phyloP scores from a whole-genome alignment of 2,113 vertebrate species.

The Atlantisia rogersi region DNA sequence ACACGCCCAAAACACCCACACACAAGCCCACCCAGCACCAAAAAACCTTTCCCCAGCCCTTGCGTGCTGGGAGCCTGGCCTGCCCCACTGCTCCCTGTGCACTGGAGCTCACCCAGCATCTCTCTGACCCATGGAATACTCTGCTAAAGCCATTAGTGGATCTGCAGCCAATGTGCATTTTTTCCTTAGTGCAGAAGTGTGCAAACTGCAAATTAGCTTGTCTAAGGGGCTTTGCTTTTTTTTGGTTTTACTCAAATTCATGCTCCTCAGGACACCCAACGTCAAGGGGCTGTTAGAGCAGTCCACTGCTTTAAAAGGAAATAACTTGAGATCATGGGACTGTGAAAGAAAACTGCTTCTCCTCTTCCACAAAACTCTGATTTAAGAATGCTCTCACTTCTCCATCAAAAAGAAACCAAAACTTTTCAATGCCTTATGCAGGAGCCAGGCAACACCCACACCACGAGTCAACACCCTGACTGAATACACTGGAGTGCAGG shows the following conservation, averaged over 20 bases:
- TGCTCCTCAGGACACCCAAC: neutral
- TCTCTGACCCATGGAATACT: neutral
- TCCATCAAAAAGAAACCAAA: neutral
- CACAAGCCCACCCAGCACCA: neutral
- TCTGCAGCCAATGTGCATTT: neutral
- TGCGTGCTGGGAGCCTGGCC: neutral
- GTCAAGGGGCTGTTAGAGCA: neutral
- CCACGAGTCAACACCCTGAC: neutral
- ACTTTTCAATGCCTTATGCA: neutral
- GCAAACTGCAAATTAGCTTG: neutral
- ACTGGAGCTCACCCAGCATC: neutral
- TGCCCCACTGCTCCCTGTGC: neutral
- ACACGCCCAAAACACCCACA: fast-evolving
- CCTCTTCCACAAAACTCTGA: neutral
- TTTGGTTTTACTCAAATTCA: no score
- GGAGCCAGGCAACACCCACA: neutral
- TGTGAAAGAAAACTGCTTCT: neutral
- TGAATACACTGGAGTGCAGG: neutral
- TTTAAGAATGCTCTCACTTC: neutral
- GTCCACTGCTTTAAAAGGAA: neutral
- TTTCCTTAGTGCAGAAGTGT: neutral
- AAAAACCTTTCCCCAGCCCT: neutral
- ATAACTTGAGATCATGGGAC: neutral
- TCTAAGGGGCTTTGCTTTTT: neutral
- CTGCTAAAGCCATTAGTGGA: neutral